Evolutionary conservation across 1,140 invertebrate genomes (phyloP).

Genomic region (Bathynomus jamesi): DNA sequence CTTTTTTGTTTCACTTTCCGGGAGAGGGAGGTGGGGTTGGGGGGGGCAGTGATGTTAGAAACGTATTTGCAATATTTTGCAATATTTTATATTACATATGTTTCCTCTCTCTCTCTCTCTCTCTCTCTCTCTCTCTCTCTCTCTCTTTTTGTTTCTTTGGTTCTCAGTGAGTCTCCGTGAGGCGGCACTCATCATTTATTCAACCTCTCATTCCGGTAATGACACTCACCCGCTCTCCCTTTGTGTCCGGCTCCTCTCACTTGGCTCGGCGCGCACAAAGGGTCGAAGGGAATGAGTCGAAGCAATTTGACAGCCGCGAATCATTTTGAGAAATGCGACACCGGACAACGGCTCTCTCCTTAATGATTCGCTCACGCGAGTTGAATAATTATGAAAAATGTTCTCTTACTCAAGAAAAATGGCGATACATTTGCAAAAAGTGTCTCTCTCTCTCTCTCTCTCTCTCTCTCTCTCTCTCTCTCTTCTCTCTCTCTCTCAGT

Average conservation of each 20-base stretch:
- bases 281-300: background rate
- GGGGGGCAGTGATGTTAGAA: too few species aligned
- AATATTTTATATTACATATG: too few species aligned
- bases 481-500: too few species aligned
- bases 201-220: background rate
- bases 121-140: too few species aligned
- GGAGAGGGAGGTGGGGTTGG: too few species aligned
- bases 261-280: background rate
- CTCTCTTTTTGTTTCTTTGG: too few species aligned
- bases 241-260: background rate
- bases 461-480: too few species aligned
- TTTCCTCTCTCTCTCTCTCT: too few species aligned
- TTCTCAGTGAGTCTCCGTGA: background rate
- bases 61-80: too few species aligned
- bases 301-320: background rate
- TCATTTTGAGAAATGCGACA: background rate
- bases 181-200: background rate
- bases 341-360: background rate
- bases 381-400: background rate
- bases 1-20: too few species aligned
- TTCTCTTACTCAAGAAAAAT: background rate
- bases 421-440: background rate
- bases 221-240: background rate
- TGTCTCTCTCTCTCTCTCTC: too few species aligned
- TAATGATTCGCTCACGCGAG: background rate